Percentiles rank a stretch among this genome's conserved stretches.
Evolutionary conservation across 2,888 invertebrate genomes (phyloP).

Genomic region (Anticlea derivata): DNA sequence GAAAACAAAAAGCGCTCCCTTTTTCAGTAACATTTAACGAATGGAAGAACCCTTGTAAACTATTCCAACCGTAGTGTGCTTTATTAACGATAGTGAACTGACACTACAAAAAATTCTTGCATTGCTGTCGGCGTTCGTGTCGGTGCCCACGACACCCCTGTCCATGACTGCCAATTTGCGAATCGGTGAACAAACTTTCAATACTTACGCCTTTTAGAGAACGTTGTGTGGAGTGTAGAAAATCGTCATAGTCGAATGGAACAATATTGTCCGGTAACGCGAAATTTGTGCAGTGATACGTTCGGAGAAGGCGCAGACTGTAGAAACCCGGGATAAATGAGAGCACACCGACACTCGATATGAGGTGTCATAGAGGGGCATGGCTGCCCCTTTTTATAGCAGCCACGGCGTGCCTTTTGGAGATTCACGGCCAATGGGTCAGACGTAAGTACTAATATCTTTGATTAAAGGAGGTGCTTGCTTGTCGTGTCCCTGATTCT

Average conservation of each 20-base stretch:
- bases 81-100: not conserved
- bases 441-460: slow-evolving; percentile 64
- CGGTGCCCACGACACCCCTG: not conserved
- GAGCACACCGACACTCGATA: slow-evolving; percentile 44
- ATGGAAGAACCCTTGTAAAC: not conserved
- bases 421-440: slow-evolving; percentile 50
- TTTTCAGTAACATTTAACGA: too few species aligned
- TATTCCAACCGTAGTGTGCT: not conserved
- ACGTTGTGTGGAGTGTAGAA: slow-evolving; percentile 49
- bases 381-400: slow-evolving; percentile 52
- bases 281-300: slow-evolving; percentile 43
- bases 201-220: slow-evolving; percentile 28
- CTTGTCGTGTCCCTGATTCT: too few species aligned
- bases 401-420: slow-evolving; percentile 38
- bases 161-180: slow-evolving; percentile 30
- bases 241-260: slow-evolving; percentile 9
- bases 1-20: too few species aligned
- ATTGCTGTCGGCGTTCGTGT: not conserved
- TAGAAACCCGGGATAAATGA: slow-evolving; percentile 50
- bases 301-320: slow-evolving; percentile 27
- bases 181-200: slow-evolving; percentile 1
- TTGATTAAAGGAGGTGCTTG: too few species aligned
- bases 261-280: slow-evolving; percentile 24
- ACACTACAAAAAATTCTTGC: not conserved
- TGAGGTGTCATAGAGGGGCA: slow-evolving; percentile 58